Evolutionary conservation across 2,888 invertebrate species (phyloP), one percentile per base, ranked within the genome.

Genomic region (Limenitis camilla): DNA sequence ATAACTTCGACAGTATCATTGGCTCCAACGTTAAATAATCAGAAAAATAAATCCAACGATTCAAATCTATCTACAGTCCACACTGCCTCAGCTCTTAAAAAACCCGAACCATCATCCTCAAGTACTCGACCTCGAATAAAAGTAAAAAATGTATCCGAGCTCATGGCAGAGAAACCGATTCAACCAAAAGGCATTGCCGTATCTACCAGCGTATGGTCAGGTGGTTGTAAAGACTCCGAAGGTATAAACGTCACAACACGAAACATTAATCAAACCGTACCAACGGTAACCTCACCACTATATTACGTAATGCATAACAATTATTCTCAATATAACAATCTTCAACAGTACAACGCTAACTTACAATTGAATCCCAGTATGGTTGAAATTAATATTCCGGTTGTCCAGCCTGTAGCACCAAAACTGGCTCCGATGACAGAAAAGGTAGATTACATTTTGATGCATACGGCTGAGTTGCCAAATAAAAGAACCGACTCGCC

Each of bases 81-180:
- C 28, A n/a, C 5, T 0, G 46, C 31, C 11, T 8, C 41, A 27
- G 11, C 39, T 7, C 19, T 4, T 19, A 52, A 10, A 11, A 8
- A 5, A 38, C 2, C 9, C 8, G 33, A 48, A 46, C 19, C 30
- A 32, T 29, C 46, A 19, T 19, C 19, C 19, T 19, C 19, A 19
- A 19, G 19, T 19, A 19, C 3, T 2, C 45, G 54, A 6, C 81
- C 82, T 7, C 71, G 79, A 62, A 83, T 86, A 47, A 86, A 85
- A 72, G 82, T 86, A 0, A 86, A 85, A 61, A 74, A 82, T 33
- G 74, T 65, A 33, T 69, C 79, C 10, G 81, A 85, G 57, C 66
- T 86, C 42, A 79, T 85, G 83, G 68, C 82, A 1, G 64, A 67
- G 46, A 67, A 31, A 7, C 5, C 41, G 6, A 56, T 39, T 39